Evolutionary conservation across 2,888 invertebrate species (phyloP).

Genomic region (Erebia epiphron): DNA sequence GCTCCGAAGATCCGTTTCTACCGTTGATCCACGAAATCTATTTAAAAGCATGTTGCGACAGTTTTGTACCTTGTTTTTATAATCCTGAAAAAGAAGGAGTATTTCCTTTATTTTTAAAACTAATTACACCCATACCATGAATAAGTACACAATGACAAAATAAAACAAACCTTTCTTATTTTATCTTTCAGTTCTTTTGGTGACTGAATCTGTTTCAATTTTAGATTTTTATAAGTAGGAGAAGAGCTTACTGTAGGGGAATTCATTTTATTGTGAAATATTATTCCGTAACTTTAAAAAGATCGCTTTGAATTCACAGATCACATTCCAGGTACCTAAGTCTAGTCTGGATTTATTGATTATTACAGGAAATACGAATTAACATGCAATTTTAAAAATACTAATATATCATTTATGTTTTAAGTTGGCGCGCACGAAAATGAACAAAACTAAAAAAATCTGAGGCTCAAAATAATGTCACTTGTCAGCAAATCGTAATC

Average conservation of each 20-base stretch:
- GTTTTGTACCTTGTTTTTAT: conserved; percentile 67
- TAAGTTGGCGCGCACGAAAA: no score
- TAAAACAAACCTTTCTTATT: conserved; percentile 65
- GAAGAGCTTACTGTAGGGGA: conserved; percentile 53
- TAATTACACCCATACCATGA: neutral
- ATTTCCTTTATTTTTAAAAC: conserved; percentile 5
- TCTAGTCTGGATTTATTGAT: no score
- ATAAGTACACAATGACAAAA: neutral
- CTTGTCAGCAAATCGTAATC: no score
- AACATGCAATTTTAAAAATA: no score
- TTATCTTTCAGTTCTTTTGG: conserved; percentile 73
- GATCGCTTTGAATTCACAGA: neutral
- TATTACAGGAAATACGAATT: no score
- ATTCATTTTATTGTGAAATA: conserved; percentile 52
- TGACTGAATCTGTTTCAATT: conserved; percentile 58
- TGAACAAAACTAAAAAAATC: no score
- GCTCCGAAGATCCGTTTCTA: conserved; percentile 56
- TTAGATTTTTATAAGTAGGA: conserved; percentile 65
- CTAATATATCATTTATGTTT: no score
- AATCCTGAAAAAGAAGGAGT: conserved; percentile 55
- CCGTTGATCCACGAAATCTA: conserved; percentile 57
- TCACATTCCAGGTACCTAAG: no score
- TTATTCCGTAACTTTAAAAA: neutral
- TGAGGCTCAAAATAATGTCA: no score
- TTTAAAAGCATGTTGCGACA: conserved; percentile 67